Conservation (phyloP, 92 coral and sea anemone genomes). For the Plumapathes pennacea region DNA sequence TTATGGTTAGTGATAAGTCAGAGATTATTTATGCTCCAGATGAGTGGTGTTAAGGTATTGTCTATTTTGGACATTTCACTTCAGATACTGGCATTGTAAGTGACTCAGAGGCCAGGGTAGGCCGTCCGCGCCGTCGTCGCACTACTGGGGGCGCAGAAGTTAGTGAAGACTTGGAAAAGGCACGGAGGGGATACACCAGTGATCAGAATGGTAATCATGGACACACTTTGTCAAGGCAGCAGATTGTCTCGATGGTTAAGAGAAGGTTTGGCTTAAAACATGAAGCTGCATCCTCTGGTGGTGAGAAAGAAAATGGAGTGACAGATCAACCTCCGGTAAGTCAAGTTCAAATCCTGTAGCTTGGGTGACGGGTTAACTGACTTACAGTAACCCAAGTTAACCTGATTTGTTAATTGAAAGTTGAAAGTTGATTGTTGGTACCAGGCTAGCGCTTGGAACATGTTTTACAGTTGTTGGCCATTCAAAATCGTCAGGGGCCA, state of each 20-base stretch:
- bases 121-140: constrained; percentile 75
- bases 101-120: constrained; percentile 76
- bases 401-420: no score
- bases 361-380: no score
- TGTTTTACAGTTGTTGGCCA: no score
- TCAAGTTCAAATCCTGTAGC: no score
- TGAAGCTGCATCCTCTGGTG: constrained; percentile 57
- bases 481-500: no score
- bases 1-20: no score
- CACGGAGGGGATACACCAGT: constrained; percentile 74
- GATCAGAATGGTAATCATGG: constrained; percentile 66
- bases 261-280: constrained; percentile 81
- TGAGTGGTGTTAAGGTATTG: no score
- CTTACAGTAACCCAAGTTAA: no score
- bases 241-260: constrained; percentile 83
- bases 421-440: no score
- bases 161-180: constrained; percentile 62
- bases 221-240: constrained; percentile 72
- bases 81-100: constrained; percentile 83
- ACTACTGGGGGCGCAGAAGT: constrained; percentile 83
- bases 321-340: constrained; percentile 55
- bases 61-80: no score
- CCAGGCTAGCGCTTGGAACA: no score
- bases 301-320: constrained; percentile 42
- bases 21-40: no score